Evolutionary conservation across 2,888 invertebrate genomes (phyloP).

Genomic region (Ceramica pisi): DNA sequence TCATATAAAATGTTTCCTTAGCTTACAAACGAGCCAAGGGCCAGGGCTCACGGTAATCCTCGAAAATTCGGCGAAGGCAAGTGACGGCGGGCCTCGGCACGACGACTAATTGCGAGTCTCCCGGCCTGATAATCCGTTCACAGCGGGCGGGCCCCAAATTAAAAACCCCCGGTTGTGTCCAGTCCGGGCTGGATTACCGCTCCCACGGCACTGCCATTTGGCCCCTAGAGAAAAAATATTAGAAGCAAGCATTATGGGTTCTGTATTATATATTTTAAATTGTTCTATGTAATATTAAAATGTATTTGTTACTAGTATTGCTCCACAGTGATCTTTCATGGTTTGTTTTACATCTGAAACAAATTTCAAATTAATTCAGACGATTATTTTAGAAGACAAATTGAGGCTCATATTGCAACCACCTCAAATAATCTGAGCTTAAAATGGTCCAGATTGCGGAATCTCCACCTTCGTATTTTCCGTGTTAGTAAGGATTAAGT

Average conservation of each 20-base stretch:
- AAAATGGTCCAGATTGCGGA: not conserved
- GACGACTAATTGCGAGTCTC: constrained; percentile 86
- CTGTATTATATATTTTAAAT: constrained; percentile 18
- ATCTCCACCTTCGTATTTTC: constrained; percentile 10
- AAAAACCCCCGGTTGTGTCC: constrained; percentile 87
- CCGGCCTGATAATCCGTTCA: constrained; percentile 87
- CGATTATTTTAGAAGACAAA: not conserved
- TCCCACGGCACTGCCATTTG: constrained; percentile 74
- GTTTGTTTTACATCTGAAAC: not conserved
- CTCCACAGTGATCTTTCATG: not conserved
- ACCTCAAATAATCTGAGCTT: not conserved
- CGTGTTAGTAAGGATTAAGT: constrained; percentile 33
- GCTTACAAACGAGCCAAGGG: constrained; percentile 65
- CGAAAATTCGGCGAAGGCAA: constrained; percentile 74
- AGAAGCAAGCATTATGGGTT: constrained; percentile 45
- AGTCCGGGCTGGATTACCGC: constrained; percentile 81
- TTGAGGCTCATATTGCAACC: not conserved
- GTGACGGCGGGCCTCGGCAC: constrained; percentile 77
- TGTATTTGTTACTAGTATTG: not conserved
- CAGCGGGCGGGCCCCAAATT: constrained; percentile 89
- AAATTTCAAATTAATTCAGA: not conserved
- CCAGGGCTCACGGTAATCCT: constrained; percentile 73
- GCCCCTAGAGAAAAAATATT: constrained; percentile 64
- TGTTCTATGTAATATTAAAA: not conserved
- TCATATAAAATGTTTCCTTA: constrained; percentile 40